Evolutionary conservation across 2,113 vertebrate species (phyloP), one percentile per base, ranked within the genome.

Genomic region (Parus major): DNA sequence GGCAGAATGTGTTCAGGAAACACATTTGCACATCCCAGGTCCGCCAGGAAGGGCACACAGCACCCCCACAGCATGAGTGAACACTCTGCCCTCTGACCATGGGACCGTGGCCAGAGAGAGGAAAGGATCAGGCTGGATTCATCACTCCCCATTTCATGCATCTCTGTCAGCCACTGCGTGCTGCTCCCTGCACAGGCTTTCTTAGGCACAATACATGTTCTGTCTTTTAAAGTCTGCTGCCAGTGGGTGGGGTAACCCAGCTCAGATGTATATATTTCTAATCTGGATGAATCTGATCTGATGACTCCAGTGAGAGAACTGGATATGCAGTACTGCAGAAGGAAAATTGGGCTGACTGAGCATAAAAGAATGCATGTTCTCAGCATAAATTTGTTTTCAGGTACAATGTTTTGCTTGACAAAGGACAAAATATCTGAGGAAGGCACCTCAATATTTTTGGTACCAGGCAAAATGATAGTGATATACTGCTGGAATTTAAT

Each of bases 41-140:
- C 11, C 46, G n/a, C 36, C 66, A 57, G 53, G 35, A 19, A 82
- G 46, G 36, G 36, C 28, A 49, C 0, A 1, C 7, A n/a, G 35
- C 64, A 39, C 12, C 44, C 25, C 8, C 1, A 0, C 35, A 29
- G 28, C 31, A 11, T 2, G 23, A 42, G 7, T 24, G 75, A 71
- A 61, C 36, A 16, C 0, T 0, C 61, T 80, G 46, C 52, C 13
- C 49, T 84, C n/a, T 0, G 1, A 15, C 27, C 49, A 5, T 0
- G 3, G 52, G 24, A 9, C 56, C 41, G 53, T 0, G 4, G 44
- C 41, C 27, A 52, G 75, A 79, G 70, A 8, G 1, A 15, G 29
- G 36, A 47, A 39, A 16, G 41, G 25, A 52, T 44, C 44, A 25
- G 39, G 11, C 31, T 71, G 66, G 19, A 75, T 35, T 64, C 28